Evolutionary conservation across 2,888 invertebrate genomes (phyloP), one percentile per base, ranked within the genome.

Genomic region (Conus canariensis): DNA sequence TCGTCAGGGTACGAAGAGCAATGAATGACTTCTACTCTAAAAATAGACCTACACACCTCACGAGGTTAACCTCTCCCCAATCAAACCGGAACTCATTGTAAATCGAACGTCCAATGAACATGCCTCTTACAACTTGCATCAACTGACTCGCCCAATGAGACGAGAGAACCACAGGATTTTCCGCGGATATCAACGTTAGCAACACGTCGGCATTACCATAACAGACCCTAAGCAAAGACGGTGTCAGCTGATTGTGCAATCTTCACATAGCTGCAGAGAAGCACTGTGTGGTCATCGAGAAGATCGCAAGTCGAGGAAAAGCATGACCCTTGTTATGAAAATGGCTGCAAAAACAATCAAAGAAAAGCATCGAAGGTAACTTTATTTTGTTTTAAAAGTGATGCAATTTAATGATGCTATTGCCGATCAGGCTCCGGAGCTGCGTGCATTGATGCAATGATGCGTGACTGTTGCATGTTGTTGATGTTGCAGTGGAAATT

Each of bases 261-360:
- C 82, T 58, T 83, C 82, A 58, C 19, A 45, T 12, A 9, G 19
- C 22, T 58, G 58, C 58, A 58, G 22, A 22, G 12, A n/a, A 22
- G 56, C 16, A 0, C 22, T 56, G 16, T 56, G 82, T 58, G 25
- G 19, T 7, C 22, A 58, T 83, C 56, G 22, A 64, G 19, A 58
- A 22, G 22, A 7, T 22, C 25, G 19, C 6, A 58, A 58, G 58
- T 56, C 19, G 82, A 56, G 56, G 64, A 58, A 87, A 86, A 87
- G 1, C 14, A 87, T 87, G 87, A 87, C 70, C 16, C 30, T n/a
- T 16, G 56, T 70, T 14, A 60, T 70, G 14, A 87, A 19, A 87
- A 87, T 87, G 87, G 87, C 67, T 67, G 67, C 87, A 45, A 87
- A 45, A 87, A 12, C 16, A 7, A 22, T 45, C 45, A 87, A 87